These are phyloP conservation scores for Orius insidiosus DNA, from an alignment of 1,140 invertebrate species.

Conservation along the genomic window DNA sequence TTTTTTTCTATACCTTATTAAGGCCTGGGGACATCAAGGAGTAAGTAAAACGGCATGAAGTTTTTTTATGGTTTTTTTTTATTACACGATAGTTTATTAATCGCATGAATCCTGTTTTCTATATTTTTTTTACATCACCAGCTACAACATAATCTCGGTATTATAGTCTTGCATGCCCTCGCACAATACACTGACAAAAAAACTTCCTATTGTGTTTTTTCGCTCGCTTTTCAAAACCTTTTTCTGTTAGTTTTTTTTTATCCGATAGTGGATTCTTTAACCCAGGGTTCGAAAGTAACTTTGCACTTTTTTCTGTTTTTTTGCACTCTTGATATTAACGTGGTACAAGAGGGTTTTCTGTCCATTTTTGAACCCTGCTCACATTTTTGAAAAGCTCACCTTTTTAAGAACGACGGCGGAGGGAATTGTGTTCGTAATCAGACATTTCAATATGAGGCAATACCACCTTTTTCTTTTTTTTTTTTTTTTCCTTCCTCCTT, in stretches of 20 bases:
- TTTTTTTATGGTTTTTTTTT: too few species aligned
- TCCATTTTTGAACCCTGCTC: neutral
- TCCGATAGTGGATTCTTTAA: conserved; percentile 7
- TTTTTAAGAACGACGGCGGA: neutral
- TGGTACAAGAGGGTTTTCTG: too few species aligned
- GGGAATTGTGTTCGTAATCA: neutral
- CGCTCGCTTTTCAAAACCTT: neutral
- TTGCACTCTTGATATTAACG: neutral
- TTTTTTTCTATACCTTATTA: too few species aligned
- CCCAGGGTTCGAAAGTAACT: neutral
- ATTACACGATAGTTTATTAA: neutral
- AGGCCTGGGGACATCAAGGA: too few species aligned
- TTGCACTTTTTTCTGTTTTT: neutral
- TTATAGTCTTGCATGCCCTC: neutral
- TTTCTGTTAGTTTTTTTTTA: too few species aligned
- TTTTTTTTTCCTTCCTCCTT: conserved; percentile 3
- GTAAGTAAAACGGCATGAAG: too few species aligned
- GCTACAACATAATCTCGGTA: neutral
- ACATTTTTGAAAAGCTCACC: neutral
- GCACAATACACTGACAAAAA: too few species aligned
- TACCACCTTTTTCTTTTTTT: neutral
- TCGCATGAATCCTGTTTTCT: conserved; percentile 1
- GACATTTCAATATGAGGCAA: neutral
- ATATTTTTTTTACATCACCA: neutral
- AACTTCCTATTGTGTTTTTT: conserved; percentile 1